Base-by-base conservation (phyloP, 2,113 vertebrate genomes). In the Pterocles burchelli region DNA sequence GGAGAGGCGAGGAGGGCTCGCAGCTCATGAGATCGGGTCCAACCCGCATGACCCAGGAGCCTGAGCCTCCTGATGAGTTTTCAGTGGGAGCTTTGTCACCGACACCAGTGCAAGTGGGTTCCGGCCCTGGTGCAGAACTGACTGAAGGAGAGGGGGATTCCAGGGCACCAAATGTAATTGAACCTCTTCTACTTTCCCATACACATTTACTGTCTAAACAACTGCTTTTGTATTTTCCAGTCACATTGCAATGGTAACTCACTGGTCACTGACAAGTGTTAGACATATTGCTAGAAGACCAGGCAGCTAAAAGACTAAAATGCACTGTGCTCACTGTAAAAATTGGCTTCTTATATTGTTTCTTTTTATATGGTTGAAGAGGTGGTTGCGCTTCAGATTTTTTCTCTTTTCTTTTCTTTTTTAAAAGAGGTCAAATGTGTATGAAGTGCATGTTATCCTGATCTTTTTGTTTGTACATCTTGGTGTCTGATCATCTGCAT, bases 401-500 rank as follows among this genome's bases (percentile, higher is more conserved):
- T 94, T 85, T 72, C 59, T 46, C 67, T 74, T 93, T 89, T 67
- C 85, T 94, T 77, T 49, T 46, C 17, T 80, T 93, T 88, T 59
- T 90, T 74, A 43, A 17, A 92, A 78, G 95, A 97, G 85, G 85
- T 97, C 95, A 90, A 84, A 55, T 97, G 97, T 97, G 89, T 95
- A 91, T 85, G 89, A 95, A 93, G 75, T 97, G 97, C 98, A 98
- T 97, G 98, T 98, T 97, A 95, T 77, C 93, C 96, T 95, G 90
- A 94, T 87, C 84, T 97, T 97, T 97, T 95, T 55, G 88, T 97
- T 98, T 96, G 94, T 98, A 96, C 96, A 95, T 98, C 96, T 98
- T 87, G 95, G n/a, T 94, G 97, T 98, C 97, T 88, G 81, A 86
- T 95, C 97, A 97, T 96, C 96, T 98, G 98, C 98, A 99, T 98